Conservation (phyloP, 2,113 vertebrate species). For the Crotalus viridis region DNA sequence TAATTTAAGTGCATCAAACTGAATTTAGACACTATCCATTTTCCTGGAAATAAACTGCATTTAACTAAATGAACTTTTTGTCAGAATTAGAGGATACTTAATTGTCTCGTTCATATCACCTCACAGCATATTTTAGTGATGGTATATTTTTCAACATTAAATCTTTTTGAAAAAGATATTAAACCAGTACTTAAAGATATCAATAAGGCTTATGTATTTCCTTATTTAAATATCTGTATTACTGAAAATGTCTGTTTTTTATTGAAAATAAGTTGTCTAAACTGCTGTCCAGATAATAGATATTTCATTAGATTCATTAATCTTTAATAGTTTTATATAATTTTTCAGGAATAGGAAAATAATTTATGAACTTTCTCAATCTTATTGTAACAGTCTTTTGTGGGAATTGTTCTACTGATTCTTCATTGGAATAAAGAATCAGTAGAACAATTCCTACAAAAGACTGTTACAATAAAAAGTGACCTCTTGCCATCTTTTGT, state of each 20-base stretch:
- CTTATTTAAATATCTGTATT: not conserved
- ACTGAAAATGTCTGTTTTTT: not conserved
- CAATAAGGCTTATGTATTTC: not conserved
- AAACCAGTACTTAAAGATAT: not conserved
- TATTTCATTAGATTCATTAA: not conserved
- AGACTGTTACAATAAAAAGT: too few species aligned
- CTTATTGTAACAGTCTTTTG: too few species aligned
- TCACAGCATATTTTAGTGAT: not conserved
- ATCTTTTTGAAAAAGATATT: not conserved
- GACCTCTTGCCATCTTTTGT: too few species aligned
- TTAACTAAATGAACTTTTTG: not conserved
- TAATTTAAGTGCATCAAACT: not conserved
- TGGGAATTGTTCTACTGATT: too few species aligned
- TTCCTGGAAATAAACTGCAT: not conserved
- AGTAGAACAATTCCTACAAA: too few species aligned
- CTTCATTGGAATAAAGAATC: too few species aligned
- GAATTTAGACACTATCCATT: not conserved
- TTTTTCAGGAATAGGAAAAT: not conserved
- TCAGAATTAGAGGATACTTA: not conserved
- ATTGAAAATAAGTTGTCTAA: not conserved
- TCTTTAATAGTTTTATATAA: not conserved
- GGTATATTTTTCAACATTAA: not conserved
- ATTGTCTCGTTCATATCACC: not conserved
- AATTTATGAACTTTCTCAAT: too few species aligned
- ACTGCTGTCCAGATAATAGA: not conserved